Base-by-base conservation (phyloP, 2,888 invertebrate genomes). In the Caenorhabditis sp. region DNA sequence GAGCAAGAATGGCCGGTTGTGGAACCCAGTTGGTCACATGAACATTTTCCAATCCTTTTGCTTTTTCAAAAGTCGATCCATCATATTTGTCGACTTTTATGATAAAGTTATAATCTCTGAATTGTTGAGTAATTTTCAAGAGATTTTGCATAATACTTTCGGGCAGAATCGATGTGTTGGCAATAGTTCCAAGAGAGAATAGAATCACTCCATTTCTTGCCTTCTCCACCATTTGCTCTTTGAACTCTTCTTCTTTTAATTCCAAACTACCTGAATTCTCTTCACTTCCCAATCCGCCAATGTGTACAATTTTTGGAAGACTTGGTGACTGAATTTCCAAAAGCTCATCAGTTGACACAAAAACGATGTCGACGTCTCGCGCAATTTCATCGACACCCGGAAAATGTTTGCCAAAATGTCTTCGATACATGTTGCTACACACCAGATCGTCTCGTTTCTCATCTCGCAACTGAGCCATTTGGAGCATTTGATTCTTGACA, bases 141-240 rank as follows among this genome's bases (percentile, higher is more conserved):
- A 83, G 43, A 31, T 80, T 75, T 19, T 71, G 57, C 78, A 78
- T 74, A n/a, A 81, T 64, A 2, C 17, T 17, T 5, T 62, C 24
- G 0, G 81, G 82, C 1, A 82, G 64, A 21, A 54, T 65, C 0
- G 82, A 72, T 1, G 81, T 79, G 49, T 78, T 78, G 12, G 75
- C 78, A 54, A 79, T 78, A 3, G 81, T 79, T 31, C 83, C 83
- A 27, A 83, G 60, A 10, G 82, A 80, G 62, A 83, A 78, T 4
- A 73, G 62, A 21, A 83, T 61, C 1, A 81, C 70, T 6, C 81
- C 83, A 27, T 43, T 43, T 17, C 43, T 74, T 58, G 27, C 73
- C 79, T 21, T 66, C 69, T 0, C 43, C 5, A 53, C 24, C 78
- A 83, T 76, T 37, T 74, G 66, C 12, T 53, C 55, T n/a, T 55